Base-by-base conservation (phyloP, 2,888 invertebrate genomes). In the Taphrorychus bicolor region DNA sequence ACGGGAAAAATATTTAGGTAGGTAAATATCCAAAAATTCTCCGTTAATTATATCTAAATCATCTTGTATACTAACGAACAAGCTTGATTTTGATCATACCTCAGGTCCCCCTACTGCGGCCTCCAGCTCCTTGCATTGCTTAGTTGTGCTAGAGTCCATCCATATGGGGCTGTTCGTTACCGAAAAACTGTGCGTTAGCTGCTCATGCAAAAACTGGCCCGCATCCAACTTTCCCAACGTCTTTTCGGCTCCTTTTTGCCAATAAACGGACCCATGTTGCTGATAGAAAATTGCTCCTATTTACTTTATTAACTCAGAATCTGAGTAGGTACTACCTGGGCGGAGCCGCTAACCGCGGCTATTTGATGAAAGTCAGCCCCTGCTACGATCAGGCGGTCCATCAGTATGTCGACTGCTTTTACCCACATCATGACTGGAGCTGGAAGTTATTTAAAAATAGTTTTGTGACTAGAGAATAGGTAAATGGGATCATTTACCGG, bases 261-360 rank as follows among this genome's bases (percentile, higher is more conserved):
- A 98, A 84, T 94, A 98, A 0, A 98, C 92, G 48, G 97, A 96
- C 0, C 98, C 98, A 82, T 98, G 98, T 93, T 98, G 98, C 93
- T 98, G 78, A 58, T 24, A 17, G 5, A 42, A 2, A 52, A 52
- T 21, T 0, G 23, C n/a, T 23, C 22, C 41, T 1, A 11, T 14
- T 42, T 21, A 18, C 9, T 52, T 52, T 16, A 14, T 45, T 52
- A 9, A 16, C 11, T 11, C 1, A 57, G 40, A 40, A 41, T 40
- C 66, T n/a, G n/a, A n/a, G 19, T 58, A 17, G 11, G 14, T 40
- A 73, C n/a, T 83, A 95, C 95, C 89, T 96, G 97, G 2, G 92
- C 97, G 70, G 94, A 92, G 0, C 97, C 98, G 11, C 95, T 95
- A 64, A 98, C 83, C 0, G 93, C 93, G 0, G 85, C 87, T n/a